Conservation (phyloP, 2,888 invertebrate species). For the Limenitis arthemis region DNA sequence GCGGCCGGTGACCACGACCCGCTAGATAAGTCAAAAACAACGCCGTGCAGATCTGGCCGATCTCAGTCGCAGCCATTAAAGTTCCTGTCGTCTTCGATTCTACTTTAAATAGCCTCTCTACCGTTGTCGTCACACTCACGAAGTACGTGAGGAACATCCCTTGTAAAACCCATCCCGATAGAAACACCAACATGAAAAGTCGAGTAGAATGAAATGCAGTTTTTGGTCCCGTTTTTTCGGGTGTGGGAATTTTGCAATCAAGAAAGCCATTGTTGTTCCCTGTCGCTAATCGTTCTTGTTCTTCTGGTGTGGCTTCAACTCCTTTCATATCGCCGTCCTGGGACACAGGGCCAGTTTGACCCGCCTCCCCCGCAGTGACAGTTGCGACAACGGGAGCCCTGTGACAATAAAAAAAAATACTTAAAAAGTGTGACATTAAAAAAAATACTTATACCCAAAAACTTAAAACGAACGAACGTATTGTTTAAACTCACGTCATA, state of each 20-base stretch:
- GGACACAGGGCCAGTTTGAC: slow-evolving; percentile 50
- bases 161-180: slow-evolving; percentile 88
- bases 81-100: slow-evolving; percentile 93
- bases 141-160: slow-evolving; percentile 97
- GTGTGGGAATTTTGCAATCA: slow-evolving; percentile 80
- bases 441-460: slow-evolving; percentile 23
- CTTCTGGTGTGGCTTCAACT: slow-evolving; percentile 65
- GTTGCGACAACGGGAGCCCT: slow-evolving; percentile 52
- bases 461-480: background rate
- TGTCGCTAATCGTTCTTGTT: slow-evolving; percentile 62
- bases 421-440: slow-evolving; percentile 39
- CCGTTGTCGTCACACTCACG: slow-evolving; percentile 93
- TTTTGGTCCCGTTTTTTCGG: slow-evolving; percentile 74
- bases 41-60: slow-evolving; percentile 93
- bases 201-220: slow-evolving; percentile 86
- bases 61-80: slow-evolving; percentile 91
- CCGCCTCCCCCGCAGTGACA: slow-evolving; percentile 52
- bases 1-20: slow-evolving; percentile 91
- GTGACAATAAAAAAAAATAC: slow-evolving; percentile 42
- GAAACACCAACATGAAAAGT: slow-evolving; percentile 90
- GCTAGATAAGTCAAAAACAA: slow-evolving; percentile 90
- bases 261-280: slow-evolving; percentile 81
- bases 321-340: slow-evolving; percentile 64
- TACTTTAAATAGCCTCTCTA: slow-evolving; percentile 93
- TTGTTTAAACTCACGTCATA: slow-evolving; percentile 54